Evolutionary conservation across 2,888 invertebrate genomes (phyloP).

Genomic region (Rapana venosa): DNA sequence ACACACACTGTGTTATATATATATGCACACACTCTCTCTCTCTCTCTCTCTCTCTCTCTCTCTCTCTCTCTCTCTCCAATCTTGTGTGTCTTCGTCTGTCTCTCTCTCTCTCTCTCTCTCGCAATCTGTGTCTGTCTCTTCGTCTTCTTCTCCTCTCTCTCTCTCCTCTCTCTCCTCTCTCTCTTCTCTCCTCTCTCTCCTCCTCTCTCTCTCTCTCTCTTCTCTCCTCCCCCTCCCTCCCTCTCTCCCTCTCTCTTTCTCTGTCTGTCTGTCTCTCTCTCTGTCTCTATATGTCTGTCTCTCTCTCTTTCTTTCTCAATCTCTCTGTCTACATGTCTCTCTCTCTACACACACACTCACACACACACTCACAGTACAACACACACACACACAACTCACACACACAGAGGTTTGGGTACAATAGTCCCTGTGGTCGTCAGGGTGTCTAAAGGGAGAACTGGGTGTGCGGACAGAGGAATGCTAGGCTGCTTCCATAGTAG

Average conservation of each 20-base stretch:
- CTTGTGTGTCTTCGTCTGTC: conserved; percentile 35
- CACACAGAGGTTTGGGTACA: too few relatives aligned
- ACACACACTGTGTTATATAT: background rate
- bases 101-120: conserved; percentile 10
- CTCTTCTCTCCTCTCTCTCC: background rate
- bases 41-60: background rate
- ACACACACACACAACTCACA: background rate
- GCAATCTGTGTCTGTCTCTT: background rate
- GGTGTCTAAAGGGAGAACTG: too few relatives aligned
- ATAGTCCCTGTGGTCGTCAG: too few relatives aligned
- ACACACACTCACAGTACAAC: background rate
- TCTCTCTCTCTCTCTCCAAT: background rate
- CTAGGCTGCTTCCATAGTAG: too few relatives aligned
- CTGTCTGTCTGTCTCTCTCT: too few relatives aligned
- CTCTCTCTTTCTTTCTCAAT: too few relatives aligned
- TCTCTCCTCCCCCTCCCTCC: too few relatives aligned
- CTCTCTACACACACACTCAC: background rate
- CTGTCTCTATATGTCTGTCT: too few relatives aligned
- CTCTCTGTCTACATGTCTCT: too few relatives aligned
- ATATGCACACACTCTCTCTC: background rate
- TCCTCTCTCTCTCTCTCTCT: background rate
- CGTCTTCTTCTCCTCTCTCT: too few relatives aligned
- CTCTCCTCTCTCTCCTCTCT: background rate
- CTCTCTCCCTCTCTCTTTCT: too few relatives aligned
- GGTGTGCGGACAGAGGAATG: too few relatives aligned